Evolutionary conservation across 1,140 invertebrate genomes (phyloP), one percentile per base, ranked within the genome.

Genomic region (Plutomurus gul): DNA sequence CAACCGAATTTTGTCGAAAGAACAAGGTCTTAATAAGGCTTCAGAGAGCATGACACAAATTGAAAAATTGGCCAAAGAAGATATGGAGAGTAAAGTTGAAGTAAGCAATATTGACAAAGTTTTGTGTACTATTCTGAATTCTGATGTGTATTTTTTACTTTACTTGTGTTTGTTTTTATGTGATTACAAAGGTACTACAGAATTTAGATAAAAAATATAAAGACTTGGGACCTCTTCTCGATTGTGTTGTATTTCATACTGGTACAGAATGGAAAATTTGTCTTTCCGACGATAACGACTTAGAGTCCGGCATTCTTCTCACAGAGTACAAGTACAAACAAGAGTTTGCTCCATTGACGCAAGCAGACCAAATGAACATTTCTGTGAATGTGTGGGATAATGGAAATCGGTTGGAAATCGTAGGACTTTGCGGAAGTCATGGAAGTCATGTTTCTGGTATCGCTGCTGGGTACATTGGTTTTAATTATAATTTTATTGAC

Each of bases 361-460:
- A 90, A 13, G 51, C 72, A 78, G 94, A 98, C 87, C 92, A 94
- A 85, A 88, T 98, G 84, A 98, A 95, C 74, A 91, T 96, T 86
- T 93, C 93, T 81, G 92, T 99, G 18, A 99, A 99, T 87, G 93
- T 99, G 46, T 92, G 98, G 85, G 92, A 97, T 84, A 91, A 96
- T 60, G 97, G 97, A 74, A 93, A 98, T 85, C 89, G 93, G 0
- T 87, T 99, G 49, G 96, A 99, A 89, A 92, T 99, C 78, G 96
- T 97, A 78, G 93, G 93, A 79, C 92, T 96, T 89, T 94, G 94
- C 85, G 96, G 96, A 96, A 90, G 73, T 60, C 77, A 80, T 51
- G 76, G 77, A 33, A 98, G 96, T 1, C 97, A 99, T 86, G 98
- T 99, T 16, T 95, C 97, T 0, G 93, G 95, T 20, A 99, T 99